Conservation (phyloP, 2,113 vertebrate genomes). For the Pyxicephalus adspersus region DNA sequence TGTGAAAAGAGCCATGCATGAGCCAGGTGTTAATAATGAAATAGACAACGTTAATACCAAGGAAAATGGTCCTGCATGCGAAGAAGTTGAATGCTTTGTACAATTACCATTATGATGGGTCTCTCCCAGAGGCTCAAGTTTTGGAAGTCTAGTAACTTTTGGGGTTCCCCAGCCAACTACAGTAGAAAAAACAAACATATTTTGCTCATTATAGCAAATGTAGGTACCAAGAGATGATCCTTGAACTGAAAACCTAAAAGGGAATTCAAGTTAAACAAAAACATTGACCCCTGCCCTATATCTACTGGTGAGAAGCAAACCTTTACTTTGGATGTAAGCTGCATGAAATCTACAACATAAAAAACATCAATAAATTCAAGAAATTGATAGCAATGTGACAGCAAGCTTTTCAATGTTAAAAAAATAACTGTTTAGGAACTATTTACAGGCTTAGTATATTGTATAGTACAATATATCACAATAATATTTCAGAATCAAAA, state of each 20-base stretch:
- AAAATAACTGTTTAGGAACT: background rate
- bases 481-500: too few species aligned
- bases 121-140: constrained; percentile 81
- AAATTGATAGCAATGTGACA: background rate
- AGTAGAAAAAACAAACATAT: constrained; percentile 68
- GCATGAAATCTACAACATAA: too few species aligned
- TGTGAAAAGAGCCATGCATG: background rate
- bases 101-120: constrained; percentile 77
- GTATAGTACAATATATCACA: constrained; percentile 9
- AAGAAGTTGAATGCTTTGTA: constrained; percentile 60
- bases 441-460: constrained; percentile 7
- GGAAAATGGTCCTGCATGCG: constrained; percentile 53
- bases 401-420: background rate
- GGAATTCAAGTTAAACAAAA: too few species aligned
- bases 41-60: constrained; percentile 53
- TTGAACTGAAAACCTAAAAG: background rate
- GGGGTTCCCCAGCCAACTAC: constrained; percentile 82
- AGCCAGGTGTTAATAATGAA: constrained; percentile 68
- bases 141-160: constrained; percentile 79
- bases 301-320: too few species aligned
- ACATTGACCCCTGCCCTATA: too few species aligned
- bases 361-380: background rate
- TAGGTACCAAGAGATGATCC: background rate
- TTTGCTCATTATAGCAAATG: constrained; percentile 57
- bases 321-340: too few species aligned